Conservation (phyloP, 2,888 invertebrate species). For the Brachycybe producta region DNA sequence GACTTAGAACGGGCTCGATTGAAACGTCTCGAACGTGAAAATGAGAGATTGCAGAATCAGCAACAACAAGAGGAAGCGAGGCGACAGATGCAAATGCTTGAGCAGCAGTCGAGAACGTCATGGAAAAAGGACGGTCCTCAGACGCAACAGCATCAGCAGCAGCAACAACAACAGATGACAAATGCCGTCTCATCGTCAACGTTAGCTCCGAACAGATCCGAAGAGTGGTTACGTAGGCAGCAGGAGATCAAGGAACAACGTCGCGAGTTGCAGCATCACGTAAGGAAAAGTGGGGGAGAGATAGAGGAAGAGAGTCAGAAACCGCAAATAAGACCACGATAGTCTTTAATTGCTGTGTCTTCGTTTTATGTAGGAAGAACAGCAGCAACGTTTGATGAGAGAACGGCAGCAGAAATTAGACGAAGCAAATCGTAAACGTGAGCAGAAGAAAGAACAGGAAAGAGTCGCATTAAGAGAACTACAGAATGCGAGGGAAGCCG, state of each 20-base stretch:
- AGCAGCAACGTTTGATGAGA: slow-evolving; percentile 26
- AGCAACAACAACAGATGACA: slow-evolving; percentile 25
- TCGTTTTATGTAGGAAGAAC: too few relatives aligned
- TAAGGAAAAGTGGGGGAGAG: slow-evolving; percentile 23
- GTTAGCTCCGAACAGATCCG: slow-evolving; percentile 6
- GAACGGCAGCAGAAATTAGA: slow-evolving; percentile 41
- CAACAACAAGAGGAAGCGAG: slow-evolving; percentile 12
- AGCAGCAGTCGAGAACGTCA: neutral
- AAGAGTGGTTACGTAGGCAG: slow-evolving; percentile 20
- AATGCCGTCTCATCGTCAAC: neutral
- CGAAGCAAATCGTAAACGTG: slow-evolving; percentile 42
- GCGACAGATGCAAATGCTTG: slow-evolving; percentile 9
- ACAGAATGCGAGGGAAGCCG: slow-evolving; percentile 34
- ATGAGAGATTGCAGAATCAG: slow-evolving; percentile 22
- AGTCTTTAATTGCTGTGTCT: too few relatives aligned
- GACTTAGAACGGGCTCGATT: slow-evolving; percentile 35
- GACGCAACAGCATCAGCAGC: too few relatives aligned
- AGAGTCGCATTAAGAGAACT: slow-evolving; percentile 29
- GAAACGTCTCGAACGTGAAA: slow-evolving; percentile 27
- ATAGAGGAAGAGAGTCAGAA: too few relatives aligned
- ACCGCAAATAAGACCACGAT: neutral
- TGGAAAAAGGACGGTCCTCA: slow-evolving; percentile 11
- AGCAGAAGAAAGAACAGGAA: slow-evolving; percentile 36
- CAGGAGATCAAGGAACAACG: slow-evolving; percentile 20
- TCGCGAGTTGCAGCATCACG: slow-evolving; percentile 12